Conservation (phyloP, 2,888 invertebrate genomes). For the Spilarctia lutea region DNA sequence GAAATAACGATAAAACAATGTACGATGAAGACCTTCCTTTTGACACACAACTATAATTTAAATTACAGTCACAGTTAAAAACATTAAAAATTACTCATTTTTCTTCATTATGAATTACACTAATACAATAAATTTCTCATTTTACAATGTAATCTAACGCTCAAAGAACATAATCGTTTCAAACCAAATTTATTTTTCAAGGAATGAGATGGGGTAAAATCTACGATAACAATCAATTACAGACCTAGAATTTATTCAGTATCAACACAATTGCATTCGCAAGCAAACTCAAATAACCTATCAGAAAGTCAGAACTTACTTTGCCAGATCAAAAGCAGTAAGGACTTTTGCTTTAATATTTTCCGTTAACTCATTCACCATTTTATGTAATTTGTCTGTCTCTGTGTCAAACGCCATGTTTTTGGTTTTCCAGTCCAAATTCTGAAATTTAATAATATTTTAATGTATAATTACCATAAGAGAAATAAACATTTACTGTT, state of each 20-base stretch:
- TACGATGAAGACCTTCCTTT: neutral
- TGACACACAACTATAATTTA: neutral
- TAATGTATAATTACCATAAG: neutral
- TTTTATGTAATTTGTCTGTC: conserved; percentile 70
- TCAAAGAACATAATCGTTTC: no score
- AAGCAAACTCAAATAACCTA: neutral
- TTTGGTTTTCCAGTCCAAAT: conserved; percentile 74
- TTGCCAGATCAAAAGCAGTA: conserved; percentile 68
- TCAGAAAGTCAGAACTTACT: conserved; percentile 57
- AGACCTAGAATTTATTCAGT: no score
- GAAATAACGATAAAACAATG: neutral
- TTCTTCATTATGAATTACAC: no score
- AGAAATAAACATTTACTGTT: neutral
- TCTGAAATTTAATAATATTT: conserved; percentile 57
- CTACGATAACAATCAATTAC: no score
- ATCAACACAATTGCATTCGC: neutral
- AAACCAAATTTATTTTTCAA: no score
- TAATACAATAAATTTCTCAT: no score
- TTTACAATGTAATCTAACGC: no score
- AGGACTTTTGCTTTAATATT: conserved; percentile 73
- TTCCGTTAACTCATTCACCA: conserved; percentile 69
- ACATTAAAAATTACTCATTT: no score
- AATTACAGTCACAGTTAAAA: no score
- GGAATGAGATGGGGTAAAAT: no score
- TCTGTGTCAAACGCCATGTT: conserved; percentile 72